These are phyloP conservation scores for Macrotus californicus DNA, from an alignment of 2,113 vertebrate species.

Conservation along the genomic window DNA sequence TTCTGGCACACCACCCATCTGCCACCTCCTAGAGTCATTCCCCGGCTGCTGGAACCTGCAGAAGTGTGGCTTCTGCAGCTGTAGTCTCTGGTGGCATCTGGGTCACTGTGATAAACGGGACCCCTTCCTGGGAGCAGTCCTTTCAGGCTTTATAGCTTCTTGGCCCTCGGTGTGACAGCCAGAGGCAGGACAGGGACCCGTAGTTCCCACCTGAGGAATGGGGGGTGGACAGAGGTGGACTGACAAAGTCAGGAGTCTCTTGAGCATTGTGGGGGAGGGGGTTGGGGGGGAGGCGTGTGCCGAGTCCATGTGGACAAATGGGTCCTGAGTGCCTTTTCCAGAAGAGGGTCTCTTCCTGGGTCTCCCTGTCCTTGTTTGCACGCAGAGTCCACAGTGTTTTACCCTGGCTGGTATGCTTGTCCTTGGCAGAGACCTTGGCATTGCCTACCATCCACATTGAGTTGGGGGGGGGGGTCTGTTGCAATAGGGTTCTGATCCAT, in stretches of 20 bases:
- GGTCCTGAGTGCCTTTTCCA: no score
- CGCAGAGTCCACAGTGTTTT: not conserved
- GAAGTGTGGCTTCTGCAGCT: no score
- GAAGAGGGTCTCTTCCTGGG: not conserved
- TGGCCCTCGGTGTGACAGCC: not conserved
- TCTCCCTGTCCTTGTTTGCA: not conserved
- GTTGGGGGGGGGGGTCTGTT: not conserved
- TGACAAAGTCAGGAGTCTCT: no score
- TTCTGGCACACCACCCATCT: not conserved
- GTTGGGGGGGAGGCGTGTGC: no score
- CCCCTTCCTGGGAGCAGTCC: not conserved
- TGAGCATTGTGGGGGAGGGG: no score
- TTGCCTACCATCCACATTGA: not conserved
- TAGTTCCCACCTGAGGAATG: accelerated
- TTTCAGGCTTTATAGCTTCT: no score
- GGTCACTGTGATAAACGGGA: not conserved
- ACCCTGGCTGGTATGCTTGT: not conserved
- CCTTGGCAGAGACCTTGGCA: not conserved
- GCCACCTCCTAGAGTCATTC: no score
- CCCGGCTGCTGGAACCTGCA: no score
- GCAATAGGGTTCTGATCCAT: not conserved
- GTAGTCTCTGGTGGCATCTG: no score
- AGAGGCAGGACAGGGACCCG: not conserved
- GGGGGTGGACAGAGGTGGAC: not conserved
- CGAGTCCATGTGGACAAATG: no score